Conservation (phyloP, 2,113 vertebrate species). For the Sylvietta virens region DNA sequence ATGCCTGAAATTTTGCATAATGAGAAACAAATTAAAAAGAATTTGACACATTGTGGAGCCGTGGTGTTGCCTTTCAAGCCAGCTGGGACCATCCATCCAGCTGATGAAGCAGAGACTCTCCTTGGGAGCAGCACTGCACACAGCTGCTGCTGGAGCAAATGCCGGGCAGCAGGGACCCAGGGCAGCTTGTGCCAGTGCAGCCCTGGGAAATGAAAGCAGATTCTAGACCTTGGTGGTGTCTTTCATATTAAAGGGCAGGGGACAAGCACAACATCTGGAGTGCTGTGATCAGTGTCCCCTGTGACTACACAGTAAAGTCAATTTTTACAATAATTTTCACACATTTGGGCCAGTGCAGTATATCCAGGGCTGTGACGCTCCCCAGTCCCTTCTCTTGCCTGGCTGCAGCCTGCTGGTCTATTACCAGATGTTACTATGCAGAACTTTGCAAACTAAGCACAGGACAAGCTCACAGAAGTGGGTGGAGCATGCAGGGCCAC, state of each 20-base stretch:
- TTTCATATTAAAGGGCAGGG: not conserved
- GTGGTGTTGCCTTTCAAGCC: not conserved
- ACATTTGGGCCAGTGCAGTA: not conserved
- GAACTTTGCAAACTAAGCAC: not conserved
- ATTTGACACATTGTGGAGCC: accelerated
- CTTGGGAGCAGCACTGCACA: not conserved
- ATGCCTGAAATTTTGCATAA: not conserved
- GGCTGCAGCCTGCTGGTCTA: not conserved
- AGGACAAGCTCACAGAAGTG: not conserved
- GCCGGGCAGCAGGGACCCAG: not conserved
- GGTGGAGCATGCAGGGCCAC: not conserved
- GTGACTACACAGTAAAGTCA: not conserved
- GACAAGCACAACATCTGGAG: not conserved
- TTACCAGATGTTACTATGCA: accelerated
- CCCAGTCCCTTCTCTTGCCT: not conserved
- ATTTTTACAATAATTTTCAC: not conserved
- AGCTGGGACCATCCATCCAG: not conserved
- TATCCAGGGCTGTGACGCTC: not conserved
- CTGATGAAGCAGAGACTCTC: not conserved
- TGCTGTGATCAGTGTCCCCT: not conserved
- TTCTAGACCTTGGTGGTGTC: not conserved
- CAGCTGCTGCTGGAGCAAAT: not conserved
- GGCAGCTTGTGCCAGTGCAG: not conserved
- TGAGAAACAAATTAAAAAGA: not conserved
- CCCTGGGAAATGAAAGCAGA: not conserved